Base-by-base conservation (phyloP, 2,113 vertebrate species). In the Chrysochloris asiatica region DNA sequence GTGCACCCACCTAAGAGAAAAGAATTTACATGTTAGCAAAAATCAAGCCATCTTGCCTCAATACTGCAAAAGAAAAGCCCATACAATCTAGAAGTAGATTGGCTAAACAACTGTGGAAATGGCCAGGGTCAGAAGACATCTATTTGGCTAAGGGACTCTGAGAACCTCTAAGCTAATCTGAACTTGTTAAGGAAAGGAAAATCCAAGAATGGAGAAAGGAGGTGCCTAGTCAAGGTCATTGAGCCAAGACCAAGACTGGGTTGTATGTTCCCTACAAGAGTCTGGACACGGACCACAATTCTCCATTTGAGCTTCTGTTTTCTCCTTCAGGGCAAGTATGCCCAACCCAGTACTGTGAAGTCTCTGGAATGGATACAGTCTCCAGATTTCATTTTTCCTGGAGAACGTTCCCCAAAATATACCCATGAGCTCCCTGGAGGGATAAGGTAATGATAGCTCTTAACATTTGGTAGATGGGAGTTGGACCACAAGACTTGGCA, bases 161-260 rank as follows among this genome's bases (percentile, higher is more conserved):
- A 85, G 24, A 7, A 30, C 38, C 3, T 7, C 1, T 76, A 61
- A 50, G 3, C 3, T 6, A 73, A 8, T 12, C 30, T 54, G 21
- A 45, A 43, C 61, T 47, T 3, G 14, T 2, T 65, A 11, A 59
- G 67, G 38, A 56, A 38, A 73, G 52, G 17, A 30, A 59, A 88
- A 85, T n/a, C 5, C 8, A 47, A 45, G 21, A 12, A 11, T 45
- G 9, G 48, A 79, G 36, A 88, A 16, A 30, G 38, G 43, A 33
- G 4, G 26, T 17, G 2, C 33, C 9, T 10, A 11, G 33, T 11
- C 14, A 65, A 45, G 3, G 24, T 59, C 30, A 47, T 5, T 0
- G 4, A 50, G 54, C 33, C 36, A 33, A 14, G 26, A 85, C 8
- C 33, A 72, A 38, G 30, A 24, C 5, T 14, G 11, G 6, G 26